These are phyloP conservation scores for Microtus oregoni DNA, from an alignment of 2,113 vertebrate genomes.

Conservation along the genomic window DNA sequence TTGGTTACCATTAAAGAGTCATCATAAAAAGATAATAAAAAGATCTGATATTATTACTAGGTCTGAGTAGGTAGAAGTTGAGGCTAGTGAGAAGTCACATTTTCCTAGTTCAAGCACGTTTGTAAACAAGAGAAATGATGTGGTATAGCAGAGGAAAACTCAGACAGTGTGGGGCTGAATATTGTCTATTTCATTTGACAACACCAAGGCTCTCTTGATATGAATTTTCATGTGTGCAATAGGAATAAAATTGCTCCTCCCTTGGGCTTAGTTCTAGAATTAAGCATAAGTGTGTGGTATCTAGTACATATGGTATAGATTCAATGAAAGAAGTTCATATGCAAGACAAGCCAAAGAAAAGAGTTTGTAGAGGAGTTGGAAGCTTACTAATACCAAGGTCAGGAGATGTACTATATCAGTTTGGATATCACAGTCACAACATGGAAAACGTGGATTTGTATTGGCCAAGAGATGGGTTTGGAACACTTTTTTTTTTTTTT, in stretches of 20 bases:
- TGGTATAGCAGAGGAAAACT: not conserved
- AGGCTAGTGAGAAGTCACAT: not conserved
- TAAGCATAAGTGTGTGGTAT: not conserved
- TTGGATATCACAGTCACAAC: not conserved
- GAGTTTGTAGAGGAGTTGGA: not conserved
- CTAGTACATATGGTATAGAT: not conserved
- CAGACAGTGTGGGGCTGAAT: not conserved
- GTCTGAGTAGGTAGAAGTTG: not conserved
- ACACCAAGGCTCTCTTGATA: not conserved
- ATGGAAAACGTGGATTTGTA: not conserved
- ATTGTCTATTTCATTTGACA: not conserved
- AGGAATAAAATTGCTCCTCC: not conserved
- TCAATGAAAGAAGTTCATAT: not conserved
- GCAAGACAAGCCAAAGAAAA: not conserved
- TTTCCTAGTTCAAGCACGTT: not conserved
- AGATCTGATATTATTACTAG: not conserved
- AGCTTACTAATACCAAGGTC: not conserved
- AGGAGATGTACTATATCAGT: not conserved
- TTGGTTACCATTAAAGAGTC: conserved; percentile 30
- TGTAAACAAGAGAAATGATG: not conserved
- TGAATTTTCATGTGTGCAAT: not conserved
- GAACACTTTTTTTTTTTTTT: not conserved
- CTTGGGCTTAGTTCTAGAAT: not conserved
- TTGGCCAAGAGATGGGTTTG: not conserved
- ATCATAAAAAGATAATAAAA: not conserved